These are phyloP conservation scores for Zaprionus taronus DNA, from an alignment of 1,140 invertebrate genomes.

Conservation along the genomic window DNA sequence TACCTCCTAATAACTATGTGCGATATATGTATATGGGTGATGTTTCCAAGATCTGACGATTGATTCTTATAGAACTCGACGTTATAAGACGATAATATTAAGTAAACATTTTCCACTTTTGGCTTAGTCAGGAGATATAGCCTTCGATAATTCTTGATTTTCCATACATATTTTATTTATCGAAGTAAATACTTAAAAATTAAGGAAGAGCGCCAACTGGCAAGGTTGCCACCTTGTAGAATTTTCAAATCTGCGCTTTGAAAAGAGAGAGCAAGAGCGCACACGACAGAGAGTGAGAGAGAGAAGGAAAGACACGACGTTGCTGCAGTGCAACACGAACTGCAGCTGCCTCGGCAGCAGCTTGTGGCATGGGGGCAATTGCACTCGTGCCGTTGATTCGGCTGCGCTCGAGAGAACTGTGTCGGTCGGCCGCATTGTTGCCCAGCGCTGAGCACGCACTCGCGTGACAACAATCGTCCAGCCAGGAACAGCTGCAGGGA, in stretches of 20 bases:
- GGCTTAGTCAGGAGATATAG: background rate
- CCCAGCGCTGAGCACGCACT: slow-evolving; percentile 49
- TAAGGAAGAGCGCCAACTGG: background rate
- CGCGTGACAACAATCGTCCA: slow-evolving; percentile 70
- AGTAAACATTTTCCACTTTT: no score
- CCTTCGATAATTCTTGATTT: background rate
- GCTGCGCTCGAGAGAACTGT: background rate
- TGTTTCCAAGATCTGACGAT: background rate
- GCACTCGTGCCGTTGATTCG: background rate
- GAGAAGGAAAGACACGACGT: background rate
- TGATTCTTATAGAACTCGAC: no score
- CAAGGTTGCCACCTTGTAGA: background rate
- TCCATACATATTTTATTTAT: background rate
- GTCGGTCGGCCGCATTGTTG: slow-evolving; percentile 8
- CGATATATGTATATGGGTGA: background rate
- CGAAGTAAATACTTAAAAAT: background rate
- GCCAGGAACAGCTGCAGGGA: slow-evolving; percentile 21
- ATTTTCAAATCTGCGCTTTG: background rate
- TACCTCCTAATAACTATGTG: background rate
- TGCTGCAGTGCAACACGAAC: background rate
- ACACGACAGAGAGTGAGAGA: background rate
- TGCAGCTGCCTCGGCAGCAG: background rate
- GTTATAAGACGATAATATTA: no score
- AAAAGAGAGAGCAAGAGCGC: background rate
- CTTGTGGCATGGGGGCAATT: background rate